Percentiles rank a stretch among this genome's conserved stretches.
phyloP scores from a whole-genome alignment of 1,140 invertebrate genomes.

The Eumaeus atala region DNA sequence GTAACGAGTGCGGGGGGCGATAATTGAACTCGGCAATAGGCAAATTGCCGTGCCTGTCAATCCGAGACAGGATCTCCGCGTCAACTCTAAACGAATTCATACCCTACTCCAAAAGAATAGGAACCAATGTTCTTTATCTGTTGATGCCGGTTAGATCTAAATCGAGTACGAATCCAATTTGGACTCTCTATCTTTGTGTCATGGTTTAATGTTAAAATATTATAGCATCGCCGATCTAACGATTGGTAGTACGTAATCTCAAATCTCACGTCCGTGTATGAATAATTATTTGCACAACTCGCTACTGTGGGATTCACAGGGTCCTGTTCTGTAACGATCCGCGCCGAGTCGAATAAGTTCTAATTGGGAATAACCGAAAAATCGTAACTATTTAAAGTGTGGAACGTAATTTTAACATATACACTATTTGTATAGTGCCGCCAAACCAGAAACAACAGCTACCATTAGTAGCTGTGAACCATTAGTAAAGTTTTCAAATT shows the following conservation, averaged over 20 bases:
- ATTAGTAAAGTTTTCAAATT: no score
- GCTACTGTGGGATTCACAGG: background rate
- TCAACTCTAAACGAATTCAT: conserved; percentile 21
- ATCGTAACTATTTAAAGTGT: no score
- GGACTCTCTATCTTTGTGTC: conserved; percentile 34
- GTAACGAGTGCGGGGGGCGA: conserved; percentile 70
- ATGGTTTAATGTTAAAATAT: conserved; percentile 24
- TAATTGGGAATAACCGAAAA: no score
- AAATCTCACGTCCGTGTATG: no score
- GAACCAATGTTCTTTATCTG: conserved; percentile 25
- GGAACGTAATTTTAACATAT: no score
- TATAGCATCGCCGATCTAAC: background rate
- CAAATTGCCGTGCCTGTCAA: conserved; percentile 59
- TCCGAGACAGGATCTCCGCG: conserved; percentile 37
- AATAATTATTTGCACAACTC: background rate
- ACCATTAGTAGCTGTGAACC: no score
- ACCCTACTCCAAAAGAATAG: conserved; percentile 32
- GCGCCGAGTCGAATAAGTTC: no score
- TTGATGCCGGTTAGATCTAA: conserved; percentile 16
- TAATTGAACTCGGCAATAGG: conserved; percentile 68
- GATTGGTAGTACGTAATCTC: no score
- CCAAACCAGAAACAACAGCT: no score
- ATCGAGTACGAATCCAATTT: conserved; percentile 40
- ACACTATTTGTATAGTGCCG: no score
- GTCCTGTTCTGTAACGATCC: no score